phyloP scores from a whole-genome alignment of 2,113 vertebrate genomes.

The Nothocercus nigrocapillus region DNA sequence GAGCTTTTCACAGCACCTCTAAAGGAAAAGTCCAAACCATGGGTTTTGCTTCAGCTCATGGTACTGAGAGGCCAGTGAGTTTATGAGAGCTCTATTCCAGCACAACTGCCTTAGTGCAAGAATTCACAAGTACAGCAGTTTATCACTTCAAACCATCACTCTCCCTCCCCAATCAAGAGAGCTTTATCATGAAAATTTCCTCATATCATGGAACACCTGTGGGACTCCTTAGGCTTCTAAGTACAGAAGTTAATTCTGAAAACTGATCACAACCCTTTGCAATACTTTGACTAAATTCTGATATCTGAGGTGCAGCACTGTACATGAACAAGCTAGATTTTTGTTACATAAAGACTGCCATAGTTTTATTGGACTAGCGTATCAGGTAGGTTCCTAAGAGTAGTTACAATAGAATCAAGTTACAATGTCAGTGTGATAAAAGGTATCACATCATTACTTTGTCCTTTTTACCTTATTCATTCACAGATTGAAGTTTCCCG shows the following conservation, averaged over 20 bases:
- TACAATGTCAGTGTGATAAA: conserved; percentile 55
- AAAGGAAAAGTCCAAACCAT: neutral
- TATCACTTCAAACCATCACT: neutral
- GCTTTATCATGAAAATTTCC: conserved; percentile 50
- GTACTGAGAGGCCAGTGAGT: neutral
- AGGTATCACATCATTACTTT: conserved; percentile 38
- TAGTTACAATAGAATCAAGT: conserved; percentile 41
- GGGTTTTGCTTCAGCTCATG: neutral
- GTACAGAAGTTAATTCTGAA: conserved; percentile 17
- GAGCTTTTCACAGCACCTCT: neutral
- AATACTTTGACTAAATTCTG: conserved; percentile 13
- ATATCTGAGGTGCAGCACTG: neutral
- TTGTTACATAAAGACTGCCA: conserved; percentile 39
- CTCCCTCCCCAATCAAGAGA: neutral
- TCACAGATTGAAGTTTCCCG: conserved; percentile 69
- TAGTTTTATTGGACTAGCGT: conserved; percentile 27
- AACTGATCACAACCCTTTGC: neutral
- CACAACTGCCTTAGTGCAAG: neutral
- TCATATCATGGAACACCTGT: neutral
- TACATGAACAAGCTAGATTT: conserved; percentile 1
- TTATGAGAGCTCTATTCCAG: neutral
- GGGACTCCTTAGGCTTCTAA: neutral
- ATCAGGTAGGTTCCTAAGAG: conserved; percentile 28
- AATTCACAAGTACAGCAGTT: neutral
- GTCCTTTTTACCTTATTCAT: conserved; percentile 69